Base-by-base conservation (phyloP, 2,888 invertebrate genomes). In the Balanococcus diminutus region DNA sequence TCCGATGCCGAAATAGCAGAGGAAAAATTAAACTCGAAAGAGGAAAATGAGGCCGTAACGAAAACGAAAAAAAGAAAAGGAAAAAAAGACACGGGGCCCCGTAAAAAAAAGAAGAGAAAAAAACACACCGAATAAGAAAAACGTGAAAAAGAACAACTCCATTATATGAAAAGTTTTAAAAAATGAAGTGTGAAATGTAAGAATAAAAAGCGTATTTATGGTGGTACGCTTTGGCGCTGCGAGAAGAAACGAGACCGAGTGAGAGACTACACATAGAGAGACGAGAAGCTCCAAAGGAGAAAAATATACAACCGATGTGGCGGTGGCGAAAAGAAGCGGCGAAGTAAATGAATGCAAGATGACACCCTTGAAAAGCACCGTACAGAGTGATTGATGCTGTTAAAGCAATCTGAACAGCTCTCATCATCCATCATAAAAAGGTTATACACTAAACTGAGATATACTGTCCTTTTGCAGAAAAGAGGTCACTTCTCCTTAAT, bases 311-410 rank as follows among this genome's bases (percentile, higher is more conserved):
- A 36, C n/a, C 28, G 46, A 31, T n/a, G 51, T n/a, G 19, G 9
- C 32, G 36, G 81, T 6, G 32, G n/a, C 22, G 42, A 61, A 84
- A 32, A 39, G 56, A 61, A 25, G 56, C 36, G 61, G 56, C 36
- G 61, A 67, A 84, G 67, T 84, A 84, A 84, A 84, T 84, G 84
- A 84, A 84, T 84, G 84, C 84, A 84, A 84, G 84, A 84, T 84
- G 84, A 84, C 84, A 84, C 67, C 84, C 84, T 61, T 84, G 84
- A 84, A 84, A 84, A 84, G 84, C 84, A 61, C 61, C 67, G 36
- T 56, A 84, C 61, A 9, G 84, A 61, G 84, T 84, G 84, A 84
- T 84, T 84, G 84, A 84, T 84, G 84, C 84, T 84, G 84, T 84
- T 84, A 84, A 84, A 84, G 84, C 84, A 84, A 84, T 84, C 84